phyloP scores from a whole-genome alignment of 1,140 invertebrate species.

The Sitophilus oryzae region DNA sequence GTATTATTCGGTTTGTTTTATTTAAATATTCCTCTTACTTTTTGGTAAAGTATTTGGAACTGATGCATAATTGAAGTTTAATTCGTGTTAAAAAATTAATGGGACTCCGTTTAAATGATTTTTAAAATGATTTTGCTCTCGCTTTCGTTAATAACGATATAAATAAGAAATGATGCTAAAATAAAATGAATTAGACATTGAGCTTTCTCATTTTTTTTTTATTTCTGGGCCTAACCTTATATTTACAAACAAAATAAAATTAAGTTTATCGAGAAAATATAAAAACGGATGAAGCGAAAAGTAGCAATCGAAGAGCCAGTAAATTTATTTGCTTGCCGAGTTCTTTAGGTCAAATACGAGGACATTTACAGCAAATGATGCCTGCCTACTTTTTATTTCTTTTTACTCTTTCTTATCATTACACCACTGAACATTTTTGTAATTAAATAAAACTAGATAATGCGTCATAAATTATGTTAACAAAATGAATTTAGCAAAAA shows the following conservation, averaged over 20 bases:
- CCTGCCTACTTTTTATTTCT: neutral
- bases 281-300: slow-evolving; percentile 19
- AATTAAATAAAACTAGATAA: too few relatives aligned
- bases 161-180: neutral
- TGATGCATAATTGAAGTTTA: neutral
- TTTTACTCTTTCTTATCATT: too few relatives aligned
- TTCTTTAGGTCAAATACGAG: slow-evolving; percentile 7
- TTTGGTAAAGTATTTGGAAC: neutral
- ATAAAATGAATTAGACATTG: neutral
- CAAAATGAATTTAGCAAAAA: too few relatives aligned
- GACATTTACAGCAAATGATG: slow-evolving; percentile 3
- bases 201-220: slow-evolving; percentile 1
- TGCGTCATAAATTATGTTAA: too few relatives aligned
- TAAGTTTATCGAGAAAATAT: slow-evolving; percentile 19
- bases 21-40: neutral
- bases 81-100: neutral
- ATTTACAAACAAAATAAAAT: slow-evolving; percentile 13
- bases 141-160: neutral
- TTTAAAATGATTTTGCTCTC: neutral
- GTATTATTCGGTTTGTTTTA: too few relatives aligned
- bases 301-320: slow-evolving; percentile 13
- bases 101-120: neutral
- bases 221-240: slow-evolving; percentile 6
- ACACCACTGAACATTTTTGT: too few relatives aligned
- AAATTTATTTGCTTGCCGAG: slow-evolving; percentile 13